Conservation (phyloP, 37 sponge, comb jelly and placozoan genomes). For the Crambe crambe region DNA sequence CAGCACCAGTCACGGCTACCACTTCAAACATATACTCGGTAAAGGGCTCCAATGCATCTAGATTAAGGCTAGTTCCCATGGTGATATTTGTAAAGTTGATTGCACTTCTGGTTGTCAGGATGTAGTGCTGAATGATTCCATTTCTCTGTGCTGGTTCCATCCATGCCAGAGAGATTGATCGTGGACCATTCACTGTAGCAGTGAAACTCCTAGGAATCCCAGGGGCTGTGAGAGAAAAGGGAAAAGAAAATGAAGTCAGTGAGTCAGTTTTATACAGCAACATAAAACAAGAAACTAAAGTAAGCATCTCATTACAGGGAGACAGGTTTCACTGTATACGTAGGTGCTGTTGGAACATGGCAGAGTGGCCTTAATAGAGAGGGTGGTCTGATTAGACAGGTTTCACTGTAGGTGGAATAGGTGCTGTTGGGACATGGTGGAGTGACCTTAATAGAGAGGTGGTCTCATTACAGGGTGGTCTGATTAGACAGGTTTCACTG, state of each 20-base stretch:
- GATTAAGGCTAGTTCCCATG: background rate
- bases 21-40: constrained; percentile 6
- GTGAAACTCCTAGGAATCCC: background rate
- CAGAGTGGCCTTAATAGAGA: too few species aligned
- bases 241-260: too few species aligned
- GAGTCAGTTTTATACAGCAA: background rate
- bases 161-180: constrained; percentile 14
- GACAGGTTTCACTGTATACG: too few species aligned
- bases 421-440: constrained; percentile 45
- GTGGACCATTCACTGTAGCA: background rate
- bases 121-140: constrained; percentile 31
- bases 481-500: too few species aligned
- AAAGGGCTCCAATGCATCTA: background rate
- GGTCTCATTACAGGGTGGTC: too few species aligned
- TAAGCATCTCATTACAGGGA: too few species aligned
- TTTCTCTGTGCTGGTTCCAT: constrained; percentile 15
- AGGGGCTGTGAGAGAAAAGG: constrained; percentile 4
- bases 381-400: too few species aligned
- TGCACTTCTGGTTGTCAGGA: background rate
- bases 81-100: background rate
- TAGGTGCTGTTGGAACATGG: too few species aligned
- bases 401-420: constrained; percentile 12
- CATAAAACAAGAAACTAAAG: too few species aligned
- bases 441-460: too few species aligned
- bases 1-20: background rate